phyloP scores from a whole-genome alignment of 35 echinoderm and acorn worm species.

The Ophioderma brevispina region DNA sequence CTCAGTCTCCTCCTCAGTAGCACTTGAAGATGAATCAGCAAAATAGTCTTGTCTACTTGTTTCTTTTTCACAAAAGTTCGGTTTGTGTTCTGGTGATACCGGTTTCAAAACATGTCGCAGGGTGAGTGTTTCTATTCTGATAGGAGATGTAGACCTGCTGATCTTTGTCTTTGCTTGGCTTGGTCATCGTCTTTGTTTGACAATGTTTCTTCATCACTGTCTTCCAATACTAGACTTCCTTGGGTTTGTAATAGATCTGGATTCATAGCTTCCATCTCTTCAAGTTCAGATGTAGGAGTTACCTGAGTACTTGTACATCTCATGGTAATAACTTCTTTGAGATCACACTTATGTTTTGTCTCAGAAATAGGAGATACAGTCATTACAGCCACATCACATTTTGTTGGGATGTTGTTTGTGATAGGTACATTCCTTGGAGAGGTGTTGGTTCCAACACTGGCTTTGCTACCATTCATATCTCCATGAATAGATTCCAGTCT shows the following conservation, averaged over 20 bases:
- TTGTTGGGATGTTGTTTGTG: not conserved
- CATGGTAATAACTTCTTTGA: not conserved
- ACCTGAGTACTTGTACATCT: not conserved
- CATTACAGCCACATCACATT: conserved; percentile 19
- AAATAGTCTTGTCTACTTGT: not conserved
- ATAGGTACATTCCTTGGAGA: not conserved
- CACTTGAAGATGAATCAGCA: not conserved
- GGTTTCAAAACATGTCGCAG: not conserved
- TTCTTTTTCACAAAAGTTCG: not conserved
- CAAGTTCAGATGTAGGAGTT: not conserved
- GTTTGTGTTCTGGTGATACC: not conserved
- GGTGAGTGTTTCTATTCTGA: not conserved
- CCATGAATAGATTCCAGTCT: not conserved
- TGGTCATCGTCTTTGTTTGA: too few species aligned
- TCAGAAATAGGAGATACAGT: not conserved
- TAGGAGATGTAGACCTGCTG: not conserved
- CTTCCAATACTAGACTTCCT: not conserved
- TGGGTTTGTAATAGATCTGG: not conserved
- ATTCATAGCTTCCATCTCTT: not conserved
- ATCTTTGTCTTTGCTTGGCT: not conserved
- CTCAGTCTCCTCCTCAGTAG: not conserved
- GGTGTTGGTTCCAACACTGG: conserved; percentile 13
- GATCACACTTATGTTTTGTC: too few species aligned
- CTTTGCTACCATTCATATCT: not conserved
- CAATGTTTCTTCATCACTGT: not conserved